A percentile compares a stretch with the other conserved stretches of the same genome.
These are phyloP conservation scores for Odontophorus gujanensis DNA, from an alignment of 2,113 vertebrate species.

Conservation along the genomic window DNA sequence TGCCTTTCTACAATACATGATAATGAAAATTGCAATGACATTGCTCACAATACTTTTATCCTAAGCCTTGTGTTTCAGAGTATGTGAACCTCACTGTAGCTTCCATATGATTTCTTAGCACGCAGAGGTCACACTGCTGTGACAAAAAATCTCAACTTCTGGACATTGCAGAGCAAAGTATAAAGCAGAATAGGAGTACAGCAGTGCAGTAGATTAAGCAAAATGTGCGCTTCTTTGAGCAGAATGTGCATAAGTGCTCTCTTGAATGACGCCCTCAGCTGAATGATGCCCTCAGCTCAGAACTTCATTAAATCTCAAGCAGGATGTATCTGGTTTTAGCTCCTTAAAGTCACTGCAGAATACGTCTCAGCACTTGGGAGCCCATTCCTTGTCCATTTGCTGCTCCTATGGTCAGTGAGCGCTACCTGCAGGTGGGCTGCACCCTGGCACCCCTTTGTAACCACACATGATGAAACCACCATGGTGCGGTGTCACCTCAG, in stretches of 20 bases:
- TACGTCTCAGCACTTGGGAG: neutral
- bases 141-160: neutral
- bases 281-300: neutral
- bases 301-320: neutral
- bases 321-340: neutral
- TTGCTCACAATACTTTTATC: neutral
- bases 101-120: neutral
- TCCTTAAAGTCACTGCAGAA: neutral
- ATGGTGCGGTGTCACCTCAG: fast-evolving
- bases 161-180: neutral
- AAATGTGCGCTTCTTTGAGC: neutral
- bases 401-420: neutral
- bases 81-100: neutral
- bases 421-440: fast-evolving
- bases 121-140: fast-evolving
- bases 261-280: neutral
- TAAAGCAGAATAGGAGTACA: neutral
- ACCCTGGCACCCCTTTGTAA: neutral
- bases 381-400: neutral
- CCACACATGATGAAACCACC: neutral
- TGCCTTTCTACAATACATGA: fast-evolving
- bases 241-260: neutral
- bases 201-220: neutral
- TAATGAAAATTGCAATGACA: neutral
- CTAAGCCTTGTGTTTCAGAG: neutral